Conservation (phyloP, 2,113 vertebrate species). For the Bos taurus region ARS-UCD2.0 NC_037338.1:84325001-84325500, state of each 20-base stretch:
- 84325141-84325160: neutral
- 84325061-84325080: neutral
- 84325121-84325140: neutral
- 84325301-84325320: neutral
- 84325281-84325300: neutral
- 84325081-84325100: neutral
- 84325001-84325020: fast-evolving
- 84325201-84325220: neutral
- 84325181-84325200: neutral
- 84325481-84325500: neutral
- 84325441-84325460: neutral
- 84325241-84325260: neutral
- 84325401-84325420: neutral
- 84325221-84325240: neutral
- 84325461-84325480: neutral
- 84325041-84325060: neutral
- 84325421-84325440: neutral
- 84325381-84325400: neutral
- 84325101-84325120: neutral
- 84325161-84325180: neutral
- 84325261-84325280: neutral
- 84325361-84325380: neutral
- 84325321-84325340: neutral
- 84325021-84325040: neutral
- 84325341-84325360: neutral